Percentiles rank a stretch among this genome's conserved stretches.
Conservation (phyloP, 1,140 invertebrate species). For the Heliothis virescens region DNA sequence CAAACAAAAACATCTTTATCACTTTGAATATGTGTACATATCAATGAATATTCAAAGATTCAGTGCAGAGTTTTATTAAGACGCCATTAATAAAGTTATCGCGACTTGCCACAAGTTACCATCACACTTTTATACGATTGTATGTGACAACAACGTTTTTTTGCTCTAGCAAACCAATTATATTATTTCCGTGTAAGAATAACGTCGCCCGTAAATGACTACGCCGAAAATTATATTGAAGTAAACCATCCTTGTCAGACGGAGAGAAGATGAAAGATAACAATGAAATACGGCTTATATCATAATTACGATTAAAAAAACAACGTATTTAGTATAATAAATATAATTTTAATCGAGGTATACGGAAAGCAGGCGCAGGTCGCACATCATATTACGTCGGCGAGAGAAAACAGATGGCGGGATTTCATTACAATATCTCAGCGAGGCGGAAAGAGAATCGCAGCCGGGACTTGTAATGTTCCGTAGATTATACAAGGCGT, state of each 20-base stretch:
- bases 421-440: conserved; percentile 83
- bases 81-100: too few species aligned
- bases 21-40: too few species aligned
- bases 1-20: too few species aligned
- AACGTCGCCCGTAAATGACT: not conserved
- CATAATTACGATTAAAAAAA: conserved; percentile 28
- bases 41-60: too few species aligned
- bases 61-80: too few species aligned
- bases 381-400: conserved; percentile 75
- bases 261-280: not conserved
- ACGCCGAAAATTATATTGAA: not conserved
- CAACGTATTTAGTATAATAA: conserved; percentile 37
- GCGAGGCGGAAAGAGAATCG: conserved; percentile 75
- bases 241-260: not conserved
- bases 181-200: too few species aligned
- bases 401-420: conserved; percentile 81
- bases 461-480: conserved; percentile 73
- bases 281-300: conserved; percentile 10
- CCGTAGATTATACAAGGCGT: conserved; percentile 75
- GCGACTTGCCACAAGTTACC: too few species aligned
- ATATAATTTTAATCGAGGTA: conserved; percentile 72
- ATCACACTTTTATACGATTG: not conserved
- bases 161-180: not conserved
- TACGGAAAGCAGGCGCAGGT: conserved; percentile 72
- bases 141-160: not conserved